Evolutionary conservation across 2,888 invertebrate species (phyloP).

Genomic region (Xanthia togata): DNA sequence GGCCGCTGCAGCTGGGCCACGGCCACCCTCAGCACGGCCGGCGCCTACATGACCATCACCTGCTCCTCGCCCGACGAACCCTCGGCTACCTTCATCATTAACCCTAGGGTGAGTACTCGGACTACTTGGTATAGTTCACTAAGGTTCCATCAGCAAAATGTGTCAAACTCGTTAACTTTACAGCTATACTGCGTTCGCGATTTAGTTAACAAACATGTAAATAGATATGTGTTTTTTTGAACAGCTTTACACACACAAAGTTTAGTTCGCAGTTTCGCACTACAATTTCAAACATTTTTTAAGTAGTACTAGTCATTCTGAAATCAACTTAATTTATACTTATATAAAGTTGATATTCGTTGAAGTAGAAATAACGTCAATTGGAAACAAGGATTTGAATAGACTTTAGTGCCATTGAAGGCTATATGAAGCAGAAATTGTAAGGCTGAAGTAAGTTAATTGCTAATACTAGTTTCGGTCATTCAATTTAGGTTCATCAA

Average conservation of each 20-base stretch:
- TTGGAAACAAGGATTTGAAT: not conserved
- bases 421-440: not conserved
- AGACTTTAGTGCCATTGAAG: not conserved
- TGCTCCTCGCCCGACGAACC: constrained; percentile 94
- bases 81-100: constrained; percentile 87
- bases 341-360: not conserved
- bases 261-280: not conserved
- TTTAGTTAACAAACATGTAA: not conserved
- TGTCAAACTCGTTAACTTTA: not conserved
- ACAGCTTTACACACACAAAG: not conserved
- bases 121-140: not conserved
- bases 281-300: not conserved
- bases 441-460: not conserved
- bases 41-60: constrained; percentile 92
- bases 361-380: not conserved
- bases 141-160: not conserved
- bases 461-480: not conserved
- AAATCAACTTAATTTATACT: not conserved
- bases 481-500: not conserved
- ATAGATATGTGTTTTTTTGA: not conserved
- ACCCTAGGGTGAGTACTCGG: constrained; percentile 80
- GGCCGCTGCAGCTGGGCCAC: constrained; percentile 91
- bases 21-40: constrained; percentile 91
- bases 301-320: not conserved
- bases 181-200: not conserved